Evolutionary conservation across 2,113 vertebrate species (phyloP), one percentile per base, ranked within the genome.

Genomic region (Anolis sagrei): DNA sequence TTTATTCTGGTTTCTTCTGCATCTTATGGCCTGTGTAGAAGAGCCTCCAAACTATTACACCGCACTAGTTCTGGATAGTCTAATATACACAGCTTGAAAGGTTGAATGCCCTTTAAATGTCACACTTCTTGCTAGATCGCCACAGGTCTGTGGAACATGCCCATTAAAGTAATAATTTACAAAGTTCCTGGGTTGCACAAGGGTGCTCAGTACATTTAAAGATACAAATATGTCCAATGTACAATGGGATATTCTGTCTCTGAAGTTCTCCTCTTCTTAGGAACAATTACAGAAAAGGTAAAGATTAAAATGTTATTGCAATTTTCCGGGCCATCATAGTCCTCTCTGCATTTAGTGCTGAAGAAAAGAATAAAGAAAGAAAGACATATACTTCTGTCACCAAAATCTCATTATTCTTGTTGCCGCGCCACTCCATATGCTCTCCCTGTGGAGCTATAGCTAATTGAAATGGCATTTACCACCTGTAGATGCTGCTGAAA

Each of bases 361-460:
- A 18, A 23, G 49, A n/a, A 36, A 36, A 48, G 7, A n/a, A 54
- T 25, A 51, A 76, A 29, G 14, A 49, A n/a, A 58, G 14, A 2
- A n/a, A 48, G 34, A 48, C 14, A 49, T 44, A 75, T 36, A 62
- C 21, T 32, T 10, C 49, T 83, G 54, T 62, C 54, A 62, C 34
- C 16, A 39, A 62, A 62, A 75, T 48, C 81, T 64, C 54, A 83
- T 83, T 48, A 83, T 25, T 83, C 81, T 75, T 83, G 34, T 23
- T 75, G 18, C 18, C 75, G 81, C 36, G 13, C 39, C 72, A 48
- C 58, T 83, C 36, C 29, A 64, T 83, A 64, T 32, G 54, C 25
- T 75, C 54, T 64, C 72, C 54, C 70, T 75, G 34, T 75, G 72
- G 69, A 82, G 51, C 62, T 11, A 6, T 8, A 83, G 58, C 36